Conservation (phyloP, 2,797 vertebrate genomes). For the Serranus cabrilla region DNA sequence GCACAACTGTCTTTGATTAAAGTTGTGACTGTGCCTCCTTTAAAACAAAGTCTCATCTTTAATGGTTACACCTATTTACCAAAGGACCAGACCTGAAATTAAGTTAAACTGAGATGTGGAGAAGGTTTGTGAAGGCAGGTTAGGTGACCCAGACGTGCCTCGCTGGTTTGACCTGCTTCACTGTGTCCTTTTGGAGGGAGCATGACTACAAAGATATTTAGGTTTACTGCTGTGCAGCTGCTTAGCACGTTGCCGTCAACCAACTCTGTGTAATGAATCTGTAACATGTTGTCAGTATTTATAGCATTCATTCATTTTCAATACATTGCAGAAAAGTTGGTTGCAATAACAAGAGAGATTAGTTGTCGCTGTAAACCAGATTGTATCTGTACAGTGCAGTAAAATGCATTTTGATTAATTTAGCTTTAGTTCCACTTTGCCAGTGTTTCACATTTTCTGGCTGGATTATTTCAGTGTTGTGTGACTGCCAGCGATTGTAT, state of each 20-base stretch:
- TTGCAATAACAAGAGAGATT: background rate
- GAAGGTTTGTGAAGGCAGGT: background rate
- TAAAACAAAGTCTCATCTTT: background rate
- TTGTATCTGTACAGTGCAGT: background rate
- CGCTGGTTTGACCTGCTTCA: background rate
- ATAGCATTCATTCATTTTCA: background rate
- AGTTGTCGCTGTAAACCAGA: background rate
- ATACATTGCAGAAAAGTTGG: background rate
- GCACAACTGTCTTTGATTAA: background rate
- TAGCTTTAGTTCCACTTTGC: background rate
- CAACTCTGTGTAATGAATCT: background rate
- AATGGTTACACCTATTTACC: background rate
- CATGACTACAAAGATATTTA: background rate
- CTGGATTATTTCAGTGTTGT: conserved; percentile 32
- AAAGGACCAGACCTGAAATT: background rate
- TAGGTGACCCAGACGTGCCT: background rate
- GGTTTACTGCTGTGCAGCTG: background rate
- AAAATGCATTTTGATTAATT: conserved; percentile 15
- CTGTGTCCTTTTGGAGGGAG: background rate
- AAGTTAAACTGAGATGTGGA: background rate
- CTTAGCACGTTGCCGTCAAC: conserved; percentile 1
- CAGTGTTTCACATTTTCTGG: background rate
- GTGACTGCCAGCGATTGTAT: conserved; percentile 20
- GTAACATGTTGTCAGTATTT: background rate
- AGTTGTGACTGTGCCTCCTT: background rate